Evolutionary conservation across 1,140 invertebrate species (phyloP).

Genomic region (Sesamia nonagrioides): DNA sequence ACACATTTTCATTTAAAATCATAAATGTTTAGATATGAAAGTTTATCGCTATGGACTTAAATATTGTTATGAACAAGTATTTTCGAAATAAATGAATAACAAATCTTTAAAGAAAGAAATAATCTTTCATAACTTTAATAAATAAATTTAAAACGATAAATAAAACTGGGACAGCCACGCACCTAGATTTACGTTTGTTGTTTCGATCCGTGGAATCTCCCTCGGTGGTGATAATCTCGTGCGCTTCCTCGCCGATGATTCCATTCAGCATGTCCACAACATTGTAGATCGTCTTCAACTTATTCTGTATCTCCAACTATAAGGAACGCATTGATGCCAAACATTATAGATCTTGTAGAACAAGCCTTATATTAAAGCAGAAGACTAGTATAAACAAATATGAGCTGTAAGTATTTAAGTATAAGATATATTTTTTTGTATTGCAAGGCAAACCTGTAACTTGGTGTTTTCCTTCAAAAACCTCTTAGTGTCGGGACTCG

Average conservation of each 20-base stretch:
- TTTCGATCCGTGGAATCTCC: constrained; percentile 65
- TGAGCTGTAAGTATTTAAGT: constrained; percentile 52
- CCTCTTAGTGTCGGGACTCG: constrained; percentile 90
- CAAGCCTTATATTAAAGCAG: constrained; percentile 34
- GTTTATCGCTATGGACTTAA: constrained; percentile 10
- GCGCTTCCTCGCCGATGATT: constrained; percentile 91
- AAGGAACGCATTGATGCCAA: constrained; percentile 35
- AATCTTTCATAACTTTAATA: constrained; percentile 40
- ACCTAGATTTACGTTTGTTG: constrained; percentile 83
- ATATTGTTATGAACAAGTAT: not conserved
- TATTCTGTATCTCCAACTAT: constrained; percentile 94
- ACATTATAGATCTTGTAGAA: constrained; percentile 5
- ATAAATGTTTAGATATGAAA: not conserved
- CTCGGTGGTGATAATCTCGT: constrained; percentile 66
- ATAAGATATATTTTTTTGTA: constrained; percentile 47
- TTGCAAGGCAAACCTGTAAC: constrained; percentile 89
- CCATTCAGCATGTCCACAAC: constrained; percentile 94
- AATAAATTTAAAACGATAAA: constrained; percentile 20
- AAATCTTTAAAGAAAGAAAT: constrained; percentile 10
- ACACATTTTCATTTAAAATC: constrained; percentile 4
- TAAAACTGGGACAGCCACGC: constrained; percentile 48
- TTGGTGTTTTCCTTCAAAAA: constrained; percentile 94
- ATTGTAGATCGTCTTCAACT: constrained; percentile 94
- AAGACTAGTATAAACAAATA: constrained; percentile 34
- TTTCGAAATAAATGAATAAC: not conserved